phyloP scores from a whole-genome alignment of 1,140 invertebrate species.

The Ostrea edulis region DNA sequence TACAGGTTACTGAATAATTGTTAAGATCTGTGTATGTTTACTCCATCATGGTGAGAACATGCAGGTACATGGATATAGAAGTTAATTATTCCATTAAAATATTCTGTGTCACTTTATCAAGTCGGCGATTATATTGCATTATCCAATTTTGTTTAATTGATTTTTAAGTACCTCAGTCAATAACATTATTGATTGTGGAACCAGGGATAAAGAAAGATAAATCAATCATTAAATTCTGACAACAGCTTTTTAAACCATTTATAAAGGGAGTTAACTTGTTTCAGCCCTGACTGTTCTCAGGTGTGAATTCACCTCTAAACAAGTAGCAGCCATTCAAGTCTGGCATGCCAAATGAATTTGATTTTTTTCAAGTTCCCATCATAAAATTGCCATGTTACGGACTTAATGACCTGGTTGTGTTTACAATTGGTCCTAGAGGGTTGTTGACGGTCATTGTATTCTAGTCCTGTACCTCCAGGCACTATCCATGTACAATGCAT shows the following conservation, averaged over 20 bases:
- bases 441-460: slow-evolving; percentile 1
- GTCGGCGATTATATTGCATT: background rate
- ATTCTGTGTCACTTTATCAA: background rate
- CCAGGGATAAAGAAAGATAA: background rate
- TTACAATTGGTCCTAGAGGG: slow-evolving; percentile 11
- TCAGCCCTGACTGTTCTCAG: background rate
- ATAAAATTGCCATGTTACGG: slow-evolving; percentile 23
- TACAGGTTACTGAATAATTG: too few relatives aligned
- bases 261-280: background rate
- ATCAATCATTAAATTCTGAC: slow-evolving; percentile 29
- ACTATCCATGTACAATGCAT: slow-evolving; percentile 17
- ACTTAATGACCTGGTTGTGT: slow-evolving; percentile 13
- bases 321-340: background rate
- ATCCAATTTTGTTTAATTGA: background rate
- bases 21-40: too few relatives aligned
- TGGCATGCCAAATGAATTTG: background rate
- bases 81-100: background rate
- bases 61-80: background rate
- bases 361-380: slow-evolving; percentile 21
- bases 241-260: background rate
- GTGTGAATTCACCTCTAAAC: background rate
- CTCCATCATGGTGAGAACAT: background rate
- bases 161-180: background rate
- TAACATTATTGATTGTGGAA: background rate
- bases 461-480: slow-evolving; percentile 13